Percentiles rank a stretch among this genome's conserved stretches.
Conservation (phyloP, 2,888 invertebrate genomes). For the Orthonychiurus folsomi region DNA sequence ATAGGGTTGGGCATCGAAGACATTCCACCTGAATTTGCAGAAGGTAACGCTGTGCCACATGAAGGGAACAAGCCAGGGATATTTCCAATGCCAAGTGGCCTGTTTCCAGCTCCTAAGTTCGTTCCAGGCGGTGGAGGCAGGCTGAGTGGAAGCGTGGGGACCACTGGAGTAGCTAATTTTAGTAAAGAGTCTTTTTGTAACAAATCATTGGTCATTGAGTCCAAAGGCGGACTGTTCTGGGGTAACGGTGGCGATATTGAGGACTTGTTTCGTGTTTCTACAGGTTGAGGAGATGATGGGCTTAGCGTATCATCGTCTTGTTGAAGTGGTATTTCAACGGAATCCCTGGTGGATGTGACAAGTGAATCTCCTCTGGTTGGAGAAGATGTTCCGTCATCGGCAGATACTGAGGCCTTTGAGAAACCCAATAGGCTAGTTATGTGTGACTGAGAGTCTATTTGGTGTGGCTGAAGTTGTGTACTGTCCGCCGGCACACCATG, state of each 20-base stretch:
- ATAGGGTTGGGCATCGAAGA: constrained; percentile 17
- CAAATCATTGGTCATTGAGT: not conserved
- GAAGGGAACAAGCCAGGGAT: constrained; percentile 28
- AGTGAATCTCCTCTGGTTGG: constrained; percentile 27
- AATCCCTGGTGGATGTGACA: constrained; percentile 33
- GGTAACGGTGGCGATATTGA: constrained; percentile 16
- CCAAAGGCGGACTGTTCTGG: constrained; percentile 3
- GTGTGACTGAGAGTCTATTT: constrained; percentile 12
- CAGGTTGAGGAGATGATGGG: constrained; percentile 11
- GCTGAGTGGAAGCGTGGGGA: not conserved
- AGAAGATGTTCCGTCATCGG: constrained; percentile 12
- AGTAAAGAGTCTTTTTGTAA: not conserved
- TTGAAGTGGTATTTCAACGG: constrained; percentile 23
- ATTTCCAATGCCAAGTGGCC: constrained; percentile 26
- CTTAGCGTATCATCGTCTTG: constrained; percentile 26
- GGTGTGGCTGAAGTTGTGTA: constrained; percentile 21
- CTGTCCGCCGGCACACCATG: constrained; percentile 23
- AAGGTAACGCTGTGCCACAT: constrained; percentile 8
- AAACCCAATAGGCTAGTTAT: constrained; percentile 3
- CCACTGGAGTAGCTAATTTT: not conserved
- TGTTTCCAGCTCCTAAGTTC: constrained; percentile 3
- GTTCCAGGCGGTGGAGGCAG: not conserved
- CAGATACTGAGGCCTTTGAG: constrained; percentile 10
- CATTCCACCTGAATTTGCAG: constrained; percentile 9
- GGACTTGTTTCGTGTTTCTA: constrained; percentile 10